Percentiles rank a stretch among this genome's conserved stretches.
Evolutionary conservation across 2,113 vertebrate species (phyloP).

Genomic region (Nibea coibor): DNA sequence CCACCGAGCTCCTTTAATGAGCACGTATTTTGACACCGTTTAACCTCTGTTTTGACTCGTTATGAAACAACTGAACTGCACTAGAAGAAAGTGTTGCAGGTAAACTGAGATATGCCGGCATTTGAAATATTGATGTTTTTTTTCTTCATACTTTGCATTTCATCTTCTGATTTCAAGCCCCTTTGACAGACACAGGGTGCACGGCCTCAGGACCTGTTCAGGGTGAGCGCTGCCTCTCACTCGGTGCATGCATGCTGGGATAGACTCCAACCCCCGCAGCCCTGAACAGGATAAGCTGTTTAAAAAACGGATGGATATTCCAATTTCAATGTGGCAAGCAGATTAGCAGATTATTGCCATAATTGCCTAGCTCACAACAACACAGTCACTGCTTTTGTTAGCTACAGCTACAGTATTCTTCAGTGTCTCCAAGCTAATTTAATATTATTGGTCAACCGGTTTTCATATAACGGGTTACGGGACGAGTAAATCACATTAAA

Average conservation of each 20-base stretch:
- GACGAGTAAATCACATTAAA: background rate
- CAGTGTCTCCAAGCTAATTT: constrained; percentile 27
- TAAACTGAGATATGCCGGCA: background rate
- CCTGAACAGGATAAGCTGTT: constrained; percentile 44
- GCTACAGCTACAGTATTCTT: background rate
- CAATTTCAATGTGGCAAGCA: constrained; percentile 50
- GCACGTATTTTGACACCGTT: background rate
- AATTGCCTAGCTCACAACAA: constrained; percentile 50
- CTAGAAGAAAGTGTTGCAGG: background rate
- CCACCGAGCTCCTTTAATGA: background rate
- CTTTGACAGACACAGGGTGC: background rate
- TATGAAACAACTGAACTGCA: background rate
- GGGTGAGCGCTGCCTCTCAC: background rate
- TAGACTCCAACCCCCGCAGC: constrained; percentile 16
- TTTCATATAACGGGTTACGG: background rate
- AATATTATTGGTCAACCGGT: constrained; percentile 5
- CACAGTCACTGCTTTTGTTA: constrained; percentile 31
- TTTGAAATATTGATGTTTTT: background rate
- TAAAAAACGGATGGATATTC: constrained; percentile 56
- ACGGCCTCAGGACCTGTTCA: constrained; percentile 12
- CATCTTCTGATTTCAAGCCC: background rate
- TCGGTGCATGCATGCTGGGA: constrained; percentile 33
- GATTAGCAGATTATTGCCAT: constrained; percentile 69
- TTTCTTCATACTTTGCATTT: background rate
- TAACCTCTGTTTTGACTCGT: background rate